phyloP scores from a whole-genome alignment of 2,113 vertebrate species.

The Triplophysa rosa region DNA sequence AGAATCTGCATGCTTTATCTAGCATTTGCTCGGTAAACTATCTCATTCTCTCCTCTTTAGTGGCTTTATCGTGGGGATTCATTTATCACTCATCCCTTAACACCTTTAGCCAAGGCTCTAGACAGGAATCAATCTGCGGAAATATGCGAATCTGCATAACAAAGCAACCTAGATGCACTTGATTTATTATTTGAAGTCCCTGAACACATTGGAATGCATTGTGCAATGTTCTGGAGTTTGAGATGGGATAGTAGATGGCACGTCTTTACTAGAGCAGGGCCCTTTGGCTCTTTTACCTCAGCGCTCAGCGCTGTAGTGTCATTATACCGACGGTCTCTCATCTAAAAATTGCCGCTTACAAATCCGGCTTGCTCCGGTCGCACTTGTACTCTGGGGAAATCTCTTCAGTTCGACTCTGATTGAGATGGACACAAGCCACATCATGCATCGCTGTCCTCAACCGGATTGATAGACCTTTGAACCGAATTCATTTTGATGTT shows the following conservation, averaged over 20 bases:
- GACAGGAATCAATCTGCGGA: not conserved
- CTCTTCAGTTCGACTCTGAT: conserved; percentile 58
- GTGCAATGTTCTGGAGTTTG: not conserved
- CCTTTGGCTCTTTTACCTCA: conserved; percentile 39
- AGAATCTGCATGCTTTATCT: conserved; percentile 10
- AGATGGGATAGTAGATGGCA: conserved; percentile 20
- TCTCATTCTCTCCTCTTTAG: not conserved
- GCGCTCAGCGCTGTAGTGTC: conserved; percentile 42
- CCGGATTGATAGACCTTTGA: conserved; percentile 36
- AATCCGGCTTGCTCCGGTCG: conserved; percentile 57
- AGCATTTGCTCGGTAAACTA: not conserved
- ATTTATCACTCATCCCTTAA: not conserved
- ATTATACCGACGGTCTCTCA: conserved; percentile 56
- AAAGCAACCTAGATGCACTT: conserved; percentile 39
- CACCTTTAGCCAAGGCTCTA: not conserved
- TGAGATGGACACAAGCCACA: conserved; percentile 28
- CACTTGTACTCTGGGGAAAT: conserved; percentile 46
- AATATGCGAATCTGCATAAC: conserved; percentile 52
- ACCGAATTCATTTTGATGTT: conserved; percentile 41
- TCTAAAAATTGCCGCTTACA: conserved; percentile 59
- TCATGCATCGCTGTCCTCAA: conserved; percentile 36
- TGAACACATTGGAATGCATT: conserved; percentile 56
- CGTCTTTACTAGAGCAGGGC: conserved; percentile 21
- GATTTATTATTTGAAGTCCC: conserved; percentile 54
- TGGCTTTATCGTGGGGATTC: not conserved